A percentile compares a stretch with the other conserved stretches of the same genome.
Evolutionary conservation across 2,888 invertebrate genomes (phyloP).

Genomic region (Synanthedon formicaeformis): DNA sequence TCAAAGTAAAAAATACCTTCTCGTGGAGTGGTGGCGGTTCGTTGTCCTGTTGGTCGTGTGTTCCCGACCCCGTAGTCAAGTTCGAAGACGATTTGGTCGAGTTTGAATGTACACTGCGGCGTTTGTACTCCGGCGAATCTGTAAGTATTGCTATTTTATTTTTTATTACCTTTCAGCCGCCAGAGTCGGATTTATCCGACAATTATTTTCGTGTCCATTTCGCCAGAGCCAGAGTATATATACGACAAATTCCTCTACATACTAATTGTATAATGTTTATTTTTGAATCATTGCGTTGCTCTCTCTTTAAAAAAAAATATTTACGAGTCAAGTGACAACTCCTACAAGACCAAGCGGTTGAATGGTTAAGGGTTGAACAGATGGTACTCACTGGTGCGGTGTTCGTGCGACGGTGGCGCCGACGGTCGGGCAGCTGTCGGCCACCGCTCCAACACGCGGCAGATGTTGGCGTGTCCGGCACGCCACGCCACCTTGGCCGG

Average conservation of each 20-base stretch:
- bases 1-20: constrained; percentile 24
- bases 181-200: too few species aligned
- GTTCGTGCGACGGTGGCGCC: constrained; percentile 7
- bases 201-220: too few species aligned
- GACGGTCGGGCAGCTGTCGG: constrained; percentile 27
- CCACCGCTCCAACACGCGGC: constrained; percentile 81
- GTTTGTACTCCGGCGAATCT: constrained; percentile 62
- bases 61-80: constrained; percentile 77
- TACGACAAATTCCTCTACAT: too few species aligned
- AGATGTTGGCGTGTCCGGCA: constrained; percentile 89
- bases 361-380: too few species aligned
- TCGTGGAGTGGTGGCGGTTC: constrained; percentile 21
- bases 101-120: constrained; percentile 74
- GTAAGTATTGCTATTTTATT: constrained; percentile 1
- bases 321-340: too few species aligned
- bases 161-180: too few species aligned
- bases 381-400: constrained; percentile 1
- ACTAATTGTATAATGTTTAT: too few species aligned
- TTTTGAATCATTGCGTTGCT: too few species aligned
- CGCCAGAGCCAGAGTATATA: too few species aligned
- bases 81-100: constrained; percentile 86
- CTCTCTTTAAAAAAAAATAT: too few species aligned
- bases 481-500: constrained; percentile 91
- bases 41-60: constrained; percentile 37
- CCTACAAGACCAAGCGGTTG: too few species aligned